Evolutionary conservation across 2,113 vertebrate species (phyloP).

Genomic region (Nycticorax nycticorax): DNA sequence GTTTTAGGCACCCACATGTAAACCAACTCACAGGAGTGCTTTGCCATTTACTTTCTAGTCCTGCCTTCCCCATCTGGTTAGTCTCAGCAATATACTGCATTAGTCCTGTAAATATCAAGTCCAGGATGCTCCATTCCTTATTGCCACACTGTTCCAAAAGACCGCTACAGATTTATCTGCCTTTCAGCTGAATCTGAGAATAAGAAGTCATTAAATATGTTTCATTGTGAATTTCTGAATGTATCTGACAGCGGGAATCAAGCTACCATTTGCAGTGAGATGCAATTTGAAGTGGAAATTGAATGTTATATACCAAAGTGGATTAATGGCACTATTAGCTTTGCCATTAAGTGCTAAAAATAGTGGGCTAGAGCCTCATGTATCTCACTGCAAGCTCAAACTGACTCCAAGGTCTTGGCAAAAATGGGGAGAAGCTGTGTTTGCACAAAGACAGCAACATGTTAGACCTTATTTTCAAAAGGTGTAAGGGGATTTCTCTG

Average conservation of each 20-base stretch:
- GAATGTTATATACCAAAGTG: not conserved
- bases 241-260: not conserved
- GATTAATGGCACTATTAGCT: slow-evolving; percentile 42
- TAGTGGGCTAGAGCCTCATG: not conserved
- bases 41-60: not conserved
- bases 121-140: not conserved
- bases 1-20: not conserved
- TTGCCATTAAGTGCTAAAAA: slow-evolving; percentile 36
- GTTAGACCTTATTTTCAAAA: not conserved
- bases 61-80: not conserved
- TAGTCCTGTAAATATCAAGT: not conserved
- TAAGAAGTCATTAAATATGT: not conserved
- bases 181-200: not conserved
- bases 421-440: not conserved
- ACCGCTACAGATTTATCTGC: not conserved
- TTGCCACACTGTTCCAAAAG: not conserved
- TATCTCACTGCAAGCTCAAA: not conserved
- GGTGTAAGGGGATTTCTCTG: not conserved
- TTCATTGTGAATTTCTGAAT: not conserved
- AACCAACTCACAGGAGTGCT: not conserved
- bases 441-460: not conserved
- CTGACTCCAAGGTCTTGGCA: not conserved
- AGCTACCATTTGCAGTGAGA: not conserved
- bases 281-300: not conserved
- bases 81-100: not conserved